Conservation (phyloP, 2,888 invertebrate species). For the Trypoxylon attenuatum region DNA sequence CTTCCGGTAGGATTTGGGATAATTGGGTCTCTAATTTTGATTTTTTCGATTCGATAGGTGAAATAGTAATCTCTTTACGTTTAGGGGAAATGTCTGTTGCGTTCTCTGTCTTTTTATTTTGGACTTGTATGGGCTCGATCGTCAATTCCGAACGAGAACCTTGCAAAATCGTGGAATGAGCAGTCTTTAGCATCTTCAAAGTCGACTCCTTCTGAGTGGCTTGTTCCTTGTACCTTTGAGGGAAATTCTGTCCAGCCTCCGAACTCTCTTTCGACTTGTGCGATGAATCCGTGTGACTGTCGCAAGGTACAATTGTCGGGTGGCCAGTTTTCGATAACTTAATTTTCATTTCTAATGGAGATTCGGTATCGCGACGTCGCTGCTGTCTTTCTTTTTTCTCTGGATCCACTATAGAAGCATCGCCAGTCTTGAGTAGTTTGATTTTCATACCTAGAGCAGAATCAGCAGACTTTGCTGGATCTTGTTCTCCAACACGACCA, state of each 20-base stretch:
- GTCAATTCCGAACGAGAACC: conserved; percentile 61
- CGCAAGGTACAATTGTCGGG: conserved; percentile 66
- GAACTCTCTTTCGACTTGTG: conserved; percentile 40
- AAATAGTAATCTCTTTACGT: conserved; percentile 67
- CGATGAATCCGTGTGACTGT: conserved; percentile 47
- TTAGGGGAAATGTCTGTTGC: conserved; percentile 55
- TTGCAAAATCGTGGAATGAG: conserved; percentile 53
- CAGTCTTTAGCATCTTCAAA: conserved; percentile 55
- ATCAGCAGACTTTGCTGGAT: conserved; percentile 55
- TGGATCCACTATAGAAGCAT: conserved; percentile 50
- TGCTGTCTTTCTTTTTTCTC: conserved; percentile 59
- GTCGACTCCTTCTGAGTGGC: conserved; percentile 43
- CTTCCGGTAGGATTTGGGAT: conserved; percentile 68
- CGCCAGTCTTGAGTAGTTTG: conserved; percentile 67
- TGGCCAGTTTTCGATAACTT: conserved; percentile 70
- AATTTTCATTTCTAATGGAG: conserved; percentile 67
- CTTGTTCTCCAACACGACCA: conserved; percentile 20
- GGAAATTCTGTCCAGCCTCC: conserved; percentile 32
- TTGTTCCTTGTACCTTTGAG: conserved; percentile 48
- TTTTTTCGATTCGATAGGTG: conserved; percentile 68
- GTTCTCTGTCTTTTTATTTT: conserved; percentile 43
- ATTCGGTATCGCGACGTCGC: conserved; percentile 47
- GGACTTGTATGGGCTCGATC: conserved; percentile 63
- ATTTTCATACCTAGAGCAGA: conserved; percentile 67
- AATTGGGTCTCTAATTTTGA: conserved; percentile 65